phyloP scores from a whole-genome alignment of 2,888 invertebrate genomes.

The Branchipolynoe longqiensis region DNA sequence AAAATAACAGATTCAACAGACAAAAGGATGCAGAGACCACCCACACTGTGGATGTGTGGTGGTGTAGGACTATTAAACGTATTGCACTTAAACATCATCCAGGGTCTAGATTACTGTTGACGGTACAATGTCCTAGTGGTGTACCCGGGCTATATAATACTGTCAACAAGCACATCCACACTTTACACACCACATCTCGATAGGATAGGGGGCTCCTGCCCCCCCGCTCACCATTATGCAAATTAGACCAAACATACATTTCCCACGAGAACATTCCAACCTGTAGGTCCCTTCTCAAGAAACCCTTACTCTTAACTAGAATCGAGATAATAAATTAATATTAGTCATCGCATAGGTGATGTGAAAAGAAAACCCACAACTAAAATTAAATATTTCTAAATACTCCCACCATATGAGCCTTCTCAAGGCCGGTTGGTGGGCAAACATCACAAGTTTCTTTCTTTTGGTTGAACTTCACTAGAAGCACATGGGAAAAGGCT shows the following conservation, averaged over 20 bases:
- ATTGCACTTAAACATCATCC: constrained; percentile 36
- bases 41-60: not conserved
- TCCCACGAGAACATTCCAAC: constrained; percentile 4
- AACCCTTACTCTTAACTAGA: not conserved
- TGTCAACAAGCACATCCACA: constrained; percentile 22
- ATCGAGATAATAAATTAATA: constrained; percentile 14
- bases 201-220: not conserved
- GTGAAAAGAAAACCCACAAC: not conserved
- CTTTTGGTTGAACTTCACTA: not conserved
- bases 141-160: no score
- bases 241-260: constrained; percentile 14
- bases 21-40: not conserved
- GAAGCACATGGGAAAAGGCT: not conserved
- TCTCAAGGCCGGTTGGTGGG: constrained; percentile 4
- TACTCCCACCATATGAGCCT: not conserved
- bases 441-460: constrained; percentile 43
- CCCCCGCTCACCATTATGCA: constrained; percentile 12
- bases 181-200: not conserved
- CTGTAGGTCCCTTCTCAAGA: constrained; percentile 14
- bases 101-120: no score
- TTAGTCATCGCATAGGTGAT: not conserved
- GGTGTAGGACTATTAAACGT: constrained; percentile 25
- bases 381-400: not conserved
- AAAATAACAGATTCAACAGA: constrained; percentile 44
- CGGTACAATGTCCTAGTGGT: no score